Percentiles rank a stretch among this genome's conserved stretches.
Evolutionary conservation across 2,888 invertebrate species (phyloP).

Genomic region (Meganola albula): DNA sequence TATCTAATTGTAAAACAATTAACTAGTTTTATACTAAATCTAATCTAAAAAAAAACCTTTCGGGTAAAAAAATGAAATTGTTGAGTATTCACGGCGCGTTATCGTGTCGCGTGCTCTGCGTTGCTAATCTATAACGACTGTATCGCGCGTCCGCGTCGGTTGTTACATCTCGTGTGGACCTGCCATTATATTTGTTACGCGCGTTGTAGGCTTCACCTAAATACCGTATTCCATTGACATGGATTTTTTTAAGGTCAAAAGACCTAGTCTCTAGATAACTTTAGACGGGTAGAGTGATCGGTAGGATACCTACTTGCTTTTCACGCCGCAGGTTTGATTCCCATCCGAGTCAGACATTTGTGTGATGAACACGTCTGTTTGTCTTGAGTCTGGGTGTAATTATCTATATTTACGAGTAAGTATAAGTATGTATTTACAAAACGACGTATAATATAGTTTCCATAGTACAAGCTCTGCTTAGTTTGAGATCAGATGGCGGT

Average conservation of each 20-base stretch:
- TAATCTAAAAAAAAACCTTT: constrained; percentile 27
- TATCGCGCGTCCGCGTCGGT: constrained; percentile 30
- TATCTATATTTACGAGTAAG: too few species aligned
- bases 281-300: too few species aligned
- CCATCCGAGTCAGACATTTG: too few species aligned
- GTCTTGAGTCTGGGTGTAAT: too few species aligned
- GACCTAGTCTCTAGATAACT: too few species aligned
- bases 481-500: too few species aligned
- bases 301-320: too few species aligned
- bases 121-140: constrained; percentile 50
- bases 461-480: too few species aligned
- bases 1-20: constrained; percentile 34
- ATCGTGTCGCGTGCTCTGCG: constrained; percentile 52
- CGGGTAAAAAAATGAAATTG: constrained; percentile 33
- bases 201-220: constrained; percentile 27
- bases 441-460: too few species aligned
- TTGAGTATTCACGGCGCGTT: constrained; percentile 50
- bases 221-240: constrained; percentile 43
- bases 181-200: constrained; percentile 48
- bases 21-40: constrained; percentile 15
- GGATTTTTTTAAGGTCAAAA: constrained; percentile 37
- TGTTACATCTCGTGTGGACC: constrained; percentile 47
- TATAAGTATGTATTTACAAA: too few species aligned
- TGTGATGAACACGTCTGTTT: too few species aligned
- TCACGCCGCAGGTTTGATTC: too few species aligned